Evolutionary conservation across 2,888 invertebrate species (phyloP), one percentile per base, ranked within the genome.

Genomic region (Cheiracanthium punctorium): DNA sequence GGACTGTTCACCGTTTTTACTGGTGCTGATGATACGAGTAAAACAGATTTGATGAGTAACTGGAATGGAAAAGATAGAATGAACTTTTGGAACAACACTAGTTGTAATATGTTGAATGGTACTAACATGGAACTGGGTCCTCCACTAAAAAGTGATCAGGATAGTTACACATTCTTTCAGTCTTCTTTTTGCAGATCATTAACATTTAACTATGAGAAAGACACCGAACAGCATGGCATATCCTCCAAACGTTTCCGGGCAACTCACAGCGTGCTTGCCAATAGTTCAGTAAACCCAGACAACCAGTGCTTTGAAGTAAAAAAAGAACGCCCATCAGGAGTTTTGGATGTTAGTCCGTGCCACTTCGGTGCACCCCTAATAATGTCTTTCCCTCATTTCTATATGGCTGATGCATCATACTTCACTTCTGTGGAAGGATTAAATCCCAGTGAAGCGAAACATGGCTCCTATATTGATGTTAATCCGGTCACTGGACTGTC

Each of bases 381-480:
- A 5, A 17, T 88, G 4, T 87, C 88, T 0, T 84, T 80, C 28
- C 89, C 89, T 1, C 89, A 89, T 65, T 89, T 88, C 37, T 70
- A 84, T 74, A 58, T 82, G 67, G 88, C 84, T 14, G 88, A 88
- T 58, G 84, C 88, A 8, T 75, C 52, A 0, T 87, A 88, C 43
- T 14, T 65, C 14, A 33, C 58, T 1, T 30, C 28, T 2, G 79
- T 89, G 0, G 41, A 80, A 24, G 89, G 89, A 17, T 58, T 89
- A 17, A 33, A 76, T 7, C 87, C 88, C 1, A 73, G 85, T 37
- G 58, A 64, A 1, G 29, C 17, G 0, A 24, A 72, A 2, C 97
- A 98, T 92, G 94, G 95, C 84, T 94, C 97, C 52, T 96, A 94
- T 92, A 94, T 98, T 77, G 97, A 97, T 90, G 94, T 97, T 0